These are phyloP conservation scores for Sorex fumeus DNA, from an alignment of 2,113 vertebrate genomes.

Conservation along the genomic window DNA sequence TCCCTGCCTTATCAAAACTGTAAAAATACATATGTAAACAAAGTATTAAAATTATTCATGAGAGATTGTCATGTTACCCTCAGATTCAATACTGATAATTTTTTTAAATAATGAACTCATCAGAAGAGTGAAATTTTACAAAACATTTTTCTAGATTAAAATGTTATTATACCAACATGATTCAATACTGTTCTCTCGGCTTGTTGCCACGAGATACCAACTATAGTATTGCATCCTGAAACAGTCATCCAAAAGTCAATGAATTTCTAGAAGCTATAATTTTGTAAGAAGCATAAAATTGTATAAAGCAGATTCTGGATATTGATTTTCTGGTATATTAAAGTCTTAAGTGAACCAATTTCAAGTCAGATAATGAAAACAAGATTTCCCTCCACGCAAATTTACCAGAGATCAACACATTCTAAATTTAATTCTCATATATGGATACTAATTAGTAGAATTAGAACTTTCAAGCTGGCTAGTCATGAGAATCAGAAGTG, in stretches of 20 bases:
- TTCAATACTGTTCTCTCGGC: constrained; percentile 13
- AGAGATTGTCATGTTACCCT: background rate
- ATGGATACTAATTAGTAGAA: constrained; percentile 71
- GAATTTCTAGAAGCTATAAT: constrained; percentile 82
- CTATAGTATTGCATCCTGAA: constrained; percentile 62
- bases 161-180: background rate
- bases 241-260: constrained; percentile 71
- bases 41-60: background rate
- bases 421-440: constrained; percentile 80
- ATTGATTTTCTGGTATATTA: constrained; percentile 83
- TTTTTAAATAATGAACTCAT: background rate
- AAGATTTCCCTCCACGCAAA: constrained; percentile 68
- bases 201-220: constrained; percentile 67
- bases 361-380: constrained; percentile 80
- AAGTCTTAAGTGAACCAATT: constrained; percentile 80
- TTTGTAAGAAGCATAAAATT: constrained; percentile 73
- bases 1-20: background rate
- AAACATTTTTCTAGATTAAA: constrained; percentile 8
- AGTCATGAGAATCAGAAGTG: background rate
- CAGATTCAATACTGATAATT: background rate
- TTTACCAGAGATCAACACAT: constrained; percentile 82
- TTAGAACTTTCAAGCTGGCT: constrained; percentile 24
- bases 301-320: constrained; percentile 78
- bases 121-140: background rate
- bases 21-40: background rate